Evolutionary conservation across 2,797 vertebrate species (phyloP), one percentile per base, ranked within the genome.

Genomic region (Channa striata): DNA sequence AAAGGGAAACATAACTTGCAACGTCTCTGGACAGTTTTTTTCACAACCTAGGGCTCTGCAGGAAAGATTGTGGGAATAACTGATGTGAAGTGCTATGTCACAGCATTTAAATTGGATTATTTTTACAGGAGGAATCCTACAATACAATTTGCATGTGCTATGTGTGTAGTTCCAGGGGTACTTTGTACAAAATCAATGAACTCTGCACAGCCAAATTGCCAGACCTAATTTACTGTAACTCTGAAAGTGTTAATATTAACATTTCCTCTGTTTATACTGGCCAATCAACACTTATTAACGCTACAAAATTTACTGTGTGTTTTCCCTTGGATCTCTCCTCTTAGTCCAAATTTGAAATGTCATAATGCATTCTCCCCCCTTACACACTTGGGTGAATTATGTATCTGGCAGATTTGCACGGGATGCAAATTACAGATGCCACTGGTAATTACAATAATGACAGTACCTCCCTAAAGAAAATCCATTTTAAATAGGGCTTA

Each of bases 231-330:
- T 81, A 77, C 53, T 77, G 34, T 60, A 64, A 66, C 30, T 39
- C 61, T 49, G 25, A 33, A 46, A 72, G 72, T 77, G 75, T 75
- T 60, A 39, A 68, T 81, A 73, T 58, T 66, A 70, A 87, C 80
- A 74, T 44, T 71, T 78, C 39, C 48, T 67, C 43, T 66, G 52
- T 80, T 75, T 72, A 68, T 30, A n/a, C 46, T 72, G 40, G 34
- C 72, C 42, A 54, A 74, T 82, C 74, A 80, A 82, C 78, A 78
- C 58, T 63, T 78, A 77, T 70, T 37, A 80, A 68, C 57, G 37
- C 25, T 42, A 60, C 39, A 52, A n/a, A 56, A 61, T 60, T 30
- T 69, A 53, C 44, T 39, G 33, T 46, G 25, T 69, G 57, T 63
- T 69, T 66, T 58, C 46, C 12, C 36, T 43, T 39, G 25, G 75